Evolutionary conservation across 2,888 invertebrate species (phyloP).

Genomic region (Celastrina argiolus): DNA sequence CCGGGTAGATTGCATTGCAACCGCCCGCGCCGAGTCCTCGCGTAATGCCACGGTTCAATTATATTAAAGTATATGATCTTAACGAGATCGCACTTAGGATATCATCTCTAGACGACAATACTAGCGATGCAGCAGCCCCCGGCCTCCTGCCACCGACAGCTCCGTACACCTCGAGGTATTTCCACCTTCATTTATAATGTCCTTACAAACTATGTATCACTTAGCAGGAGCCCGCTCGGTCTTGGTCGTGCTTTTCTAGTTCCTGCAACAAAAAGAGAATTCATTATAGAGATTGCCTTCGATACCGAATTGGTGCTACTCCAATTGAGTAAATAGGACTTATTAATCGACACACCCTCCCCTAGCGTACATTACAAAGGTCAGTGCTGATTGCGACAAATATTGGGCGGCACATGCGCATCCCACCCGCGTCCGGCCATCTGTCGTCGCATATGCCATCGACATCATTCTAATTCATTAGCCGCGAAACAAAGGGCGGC

Average conservation of each 20-base stretch:
- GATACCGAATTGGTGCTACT: neutral
- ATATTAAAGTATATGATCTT: slow-evolving; percentile 71
- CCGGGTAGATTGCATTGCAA: slow-evolving; percentile 65
- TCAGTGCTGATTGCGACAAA: slow-evolving; percentile 64
- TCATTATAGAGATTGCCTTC: slow-evolving; percentile 41
- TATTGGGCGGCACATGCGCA: slow-evolving; percentile 62
- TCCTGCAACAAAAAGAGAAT: slow-evolving; percentile 78
- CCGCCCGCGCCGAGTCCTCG: slow-evolving; percentile 67
- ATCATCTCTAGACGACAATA: slow-evolving; percentile 68
- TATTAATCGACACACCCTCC: slow-evolving; percentile 31
- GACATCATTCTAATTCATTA: slow-evolving; percentile 74
- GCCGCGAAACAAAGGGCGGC: slow-evolving; percentile 56
- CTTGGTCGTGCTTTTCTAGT: slow-evolving; percentile 80
- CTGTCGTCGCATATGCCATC: slow-evolving; percentile 73
- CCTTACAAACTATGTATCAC: slow-evolving; percentile 51
- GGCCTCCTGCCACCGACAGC: slow-evolving; percentile 37
- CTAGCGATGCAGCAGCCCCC: slow-evolving; percentile 51
- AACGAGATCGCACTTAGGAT: slow-evolving; percentile 76
- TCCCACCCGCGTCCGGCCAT: slow-evolving; percentile 68
- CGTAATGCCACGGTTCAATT: slow-evolving; percentile 72
- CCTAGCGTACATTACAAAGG: slow-evolving; percentile 41
- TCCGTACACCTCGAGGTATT: slow-evolving; percentile 55
- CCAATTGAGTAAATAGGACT: slow-evolving; percentile 20
- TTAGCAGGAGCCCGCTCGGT: slow-evolving; percentile 75
- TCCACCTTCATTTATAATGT: slow-evolving; percentile 65